A percentile compares a stretch with the other conserved stretches of the same genome.
Evolutionary conservation across 2,888 invertebrate species (phyloP).

Genomic region (Mythimna loreyi): DNA sequence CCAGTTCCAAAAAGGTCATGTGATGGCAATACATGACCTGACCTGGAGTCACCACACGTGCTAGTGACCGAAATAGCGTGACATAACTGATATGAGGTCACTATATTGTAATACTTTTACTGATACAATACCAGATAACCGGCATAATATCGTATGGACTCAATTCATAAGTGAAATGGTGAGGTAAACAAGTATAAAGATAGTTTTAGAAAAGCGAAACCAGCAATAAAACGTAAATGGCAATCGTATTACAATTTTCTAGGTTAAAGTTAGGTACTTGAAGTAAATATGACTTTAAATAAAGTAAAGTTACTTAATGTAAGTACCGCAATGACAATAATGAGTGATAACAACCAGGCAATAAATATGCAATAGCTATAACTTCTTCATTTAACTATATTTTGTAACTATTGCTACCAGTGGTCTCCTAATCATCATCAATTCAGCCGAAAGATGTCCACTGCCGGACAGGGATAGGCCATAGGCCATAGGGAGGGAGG

Average conservation of each 20-base stretch:
- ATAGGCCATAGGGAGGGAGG: too few species aligned
- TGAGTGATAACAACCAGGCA: not conserved
- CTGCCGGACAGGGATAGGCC: too few species aligned
- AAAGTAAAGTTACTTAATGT: too few species aligned
- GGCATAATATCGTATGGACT: constrained; percentile 23
- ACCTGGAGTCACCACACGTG: constrained; percentile 32
- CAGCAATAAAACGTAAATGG: not conserved
- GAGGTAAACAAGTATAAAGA: not conserved
- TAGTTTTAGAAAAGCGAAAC: not conserved
- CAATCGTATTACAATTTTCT: not conserved
- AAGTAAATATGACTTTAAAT: not conserved
- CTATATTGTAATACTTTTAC: constrained; percentile 41
- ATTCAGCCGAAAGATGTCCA: too few species aligned
- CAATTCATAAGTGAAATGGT: constrained; percentile 16
- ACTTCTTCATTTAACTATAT: not conserved
- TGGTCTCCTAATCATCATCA: too few species aligned
- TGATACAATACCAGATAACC: constrained; percentile 29
- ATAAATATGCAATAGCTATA: not conserved
- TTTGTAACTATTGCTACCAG: too few species aligned
- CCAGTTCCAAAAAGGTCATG: constrained; percentile 6
- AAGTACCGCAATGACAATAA: not conserved
- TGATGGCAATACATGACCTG: constrained; percentile 29
- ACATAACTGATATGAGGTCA: constrained; percentile 48
- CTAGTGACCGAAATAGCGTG: constrained; percentile 46
- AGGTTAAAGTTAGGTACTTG: not conserved